phyloP scores from a whole-genome alignment of 2,888 invertebrate species.

The Labia minor region DNA sequence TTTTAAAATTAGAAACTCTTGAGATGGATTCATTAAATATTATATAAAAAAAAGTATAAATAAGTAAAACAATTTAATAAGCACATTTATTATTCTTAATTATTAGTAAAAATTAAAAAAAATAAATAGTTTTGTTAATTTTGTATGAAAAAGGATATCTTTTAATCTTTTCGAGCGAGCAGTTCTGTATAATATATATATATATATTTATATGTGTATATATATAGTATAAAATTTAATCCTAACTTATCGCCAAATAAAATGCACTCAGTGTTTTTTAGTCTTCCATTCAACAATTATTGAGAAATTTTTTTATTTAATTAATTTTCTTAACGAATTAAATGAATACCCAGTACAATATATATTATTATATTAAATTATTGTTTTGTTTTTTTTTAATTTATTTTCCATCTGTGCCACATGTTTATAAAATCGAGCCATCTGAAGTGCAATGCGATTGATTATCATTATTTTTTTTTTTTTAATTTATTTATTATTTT shows the following conservation, averaged over 20 bases:
- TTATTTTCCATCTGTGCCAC: neutral
- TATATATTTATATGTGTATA: too few relatives aligned
- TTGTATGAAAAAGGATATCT: constrained; percentile 13
- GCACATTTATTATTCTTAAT: constrained; percentile 15
- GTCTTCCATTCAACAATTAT: constrained; percentile 3
- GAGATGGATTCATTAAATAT: constrained; percentile 3
- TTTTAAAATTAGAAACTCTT: neutral
- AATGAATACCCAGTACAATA: too few relatives aligned
- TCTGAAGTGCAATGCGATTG: neutral
- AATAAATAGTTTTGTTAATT: neutral
- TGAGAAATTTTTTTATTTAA: too few relatives aligned
- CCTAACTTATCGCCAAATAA: neutral
- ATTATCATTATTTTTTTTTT: neutral
- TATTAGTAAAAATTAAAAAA: too few relatives aligned
- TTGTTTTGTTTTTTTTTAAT: neutral
- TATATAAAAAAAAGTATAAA: neutral
- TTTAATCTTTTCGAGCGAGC: neutral
- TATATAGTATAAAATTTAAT: neutral
- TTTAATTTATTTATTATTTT: neutral
- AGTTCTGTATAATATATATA: neutral
- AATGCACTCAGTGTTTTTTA: neutral
- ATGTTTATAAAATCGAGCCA: neutral
- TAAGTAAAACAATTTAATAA: neutral
- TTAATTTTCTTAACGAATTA: too few relatives aligned
- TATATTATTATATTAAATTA: too few relatives aligned